phyloP scores from a whole-genome alignment of 2,113 vertebrate species.

The Cyprinus carpio region DNA sequence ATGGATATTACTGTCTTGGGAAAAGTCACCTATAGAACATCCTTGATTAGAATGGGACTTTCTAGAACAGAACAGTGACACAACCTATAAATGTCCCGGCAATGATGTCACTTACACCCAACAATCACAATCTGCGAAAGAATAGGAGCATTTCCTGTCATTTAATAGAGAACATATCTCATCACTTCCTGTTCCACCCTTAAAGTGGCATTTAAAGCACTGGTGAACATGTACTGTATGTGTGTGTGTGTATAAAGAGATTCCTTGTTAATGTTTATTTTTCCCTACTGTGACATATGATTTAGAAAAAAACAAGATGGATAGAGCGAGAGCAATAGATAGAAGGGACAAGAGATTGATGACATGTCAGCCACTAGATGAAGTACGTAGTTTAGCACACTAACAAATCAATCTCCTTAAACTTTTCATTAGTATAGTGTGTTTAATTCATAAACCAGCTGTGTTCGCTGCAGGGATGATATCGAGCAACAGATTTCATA shows the following conservation, averaged over 20 bases:
- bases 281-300: neutral
- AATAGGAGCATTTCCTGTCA: slow-evolving; percentile 57
- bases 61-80: slow-evolving; percentile 45
- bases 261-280: slow-evolving; percentile 17
- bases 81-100: slow-evolving; percentile 29
- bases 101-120: slow-evolving; percentile 47
- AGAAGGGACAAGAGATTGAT: slow-evolving; percentile 8
- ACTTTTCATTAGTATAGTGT: neutral
- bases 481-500: neutral
- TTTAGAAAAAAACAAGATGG: neutral
- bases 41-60: slow-evolving; percentile 46
- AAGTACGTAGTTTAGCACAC: neutral
- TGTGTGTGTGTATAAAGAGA: neutral
- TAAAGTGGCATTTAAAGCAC: slow-evolving; percentile 29
- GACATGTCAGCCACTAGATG: neutral
- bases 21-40: slow-evolving; percentile 36
- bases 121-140: slow-evolving; percentile 48
- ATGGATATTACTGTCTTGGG: slow-evolving; percentile 19
- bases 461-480: neutral
- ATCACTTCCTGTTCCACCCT: slow-evolving; percentile 54
- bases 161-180: slow-evolving; percentile 51
- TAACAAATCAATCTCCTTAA: neutral
- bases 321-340: neutral
- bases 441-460: slow-evolving; percentile 20
- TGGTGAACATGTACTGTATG: slow-evolving; percentile 25